Evolutionary conservation across 2,888 invertebrate genomes (phyloP), one percentile per base, ranked within the genome.

Genomic region (Molorchus minor): DNA sequence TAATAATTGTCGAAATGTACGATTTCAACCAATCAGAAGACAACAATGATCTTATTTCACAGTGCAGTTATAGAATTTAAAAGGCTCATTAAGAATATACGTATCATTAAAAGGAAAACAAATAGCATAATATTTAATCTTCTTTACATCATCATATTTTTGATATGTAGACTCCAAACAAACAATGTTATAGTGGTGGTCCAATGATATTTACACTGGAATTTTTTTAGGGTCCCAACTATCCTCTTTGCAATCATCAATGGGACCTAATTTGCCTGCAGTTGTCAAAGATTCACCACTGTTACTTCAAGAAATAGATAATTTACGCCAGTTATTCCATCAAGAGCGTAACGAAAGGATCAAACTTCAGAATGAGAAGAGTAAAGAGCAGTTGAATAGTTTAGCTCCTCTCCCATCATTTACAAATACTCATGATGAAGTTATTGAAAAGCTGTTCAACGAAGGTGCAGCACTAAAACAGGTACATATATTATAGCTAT

Each of bases 331-430:
- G 67, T 82, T 86, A 13, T 82, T 87, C 65, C 82, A 83, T 62
- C 81, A 82, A 44, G 88, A 88, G 74, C 82, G 85, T 33, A 82
- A 84, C 25, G 83, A 86, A 69, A 82, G 86, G 49, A 77, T 86
- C 58, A 84, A 84, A 58, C 71, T 87, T 46, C 80, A 87, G 69
- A 83, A 82, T 2, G 80, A 83, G 47, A 81, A 84, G 56, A 79
- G 87, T 62, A 81, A 84, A 46, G 80, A 83, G 46, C 84, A 85
- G 67, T 72, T 88, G 2, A 81, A 84, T 25, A 81, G 82, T 59
- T 77, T 88, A 61, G 81, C 82, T 62, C 85, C 86, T 0, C 80
- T 88, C 41, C 82, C 83, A 0, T 78, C 82, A 56, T 82, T 85
- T 56, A 76, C 75, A 35, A 72, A 72, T 3, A 74, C 70, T 30